Evolutionary conservation across 2,113 vertebrate species (phyloP).

Genomic region (Etheostoma spectabile): DNA sequence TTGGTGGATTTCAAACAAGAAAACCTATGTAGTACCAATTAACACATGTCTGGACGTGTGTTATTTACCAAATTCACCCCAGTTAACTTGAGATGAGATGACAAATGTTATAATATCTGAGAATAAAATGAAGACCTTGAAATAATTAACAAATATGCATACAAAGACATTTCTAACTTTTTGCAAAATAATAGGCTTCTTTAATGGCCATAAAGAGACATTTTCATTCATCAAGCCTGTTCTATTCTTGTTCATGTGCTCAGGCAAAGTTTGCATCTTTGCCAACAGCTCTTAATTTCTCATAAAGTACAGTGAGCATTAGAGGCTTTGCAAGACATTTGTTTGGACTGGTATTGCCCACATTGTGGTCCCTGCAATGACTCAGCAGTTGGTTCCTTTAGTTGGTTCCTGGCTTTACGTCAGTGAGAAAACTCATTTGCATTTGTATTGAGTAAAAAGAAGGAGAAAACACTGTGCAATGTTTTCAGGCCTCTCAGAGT

Average conservation of each 20-base stretch:
- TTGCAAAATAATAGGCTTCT: not conserved
- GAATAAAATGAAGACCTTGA: not conserved
- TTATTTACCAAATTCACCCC: not conserved
- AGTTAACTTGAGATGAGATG: not conserved
- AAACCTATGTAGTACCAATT: not conserved
- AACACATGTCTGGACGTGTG: too few species aligned
- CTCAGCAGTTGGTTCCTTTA: constrained; percentile 49
- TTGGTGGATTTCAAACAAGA: not conserved
- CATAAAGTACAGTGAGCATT: constrained; percentile 23
- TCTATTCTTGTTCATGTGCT: not conserved
- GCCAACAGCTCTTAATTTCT: constrained; percentile 30
- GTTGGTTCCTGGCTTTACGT: constrained; percentile 24
- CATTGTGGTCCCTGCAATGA: constrained; percentile 38
- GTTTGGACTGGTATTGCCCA: constrained; percentile 16
- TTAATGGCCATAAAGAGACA: not conserved
- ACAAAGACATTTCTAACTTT: not conserved
- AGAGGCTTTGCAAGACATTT: constrained; percentile 35
- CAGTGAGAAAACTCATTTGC: constrained; percentile 57
- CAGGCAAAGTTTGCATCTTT: not conserved
- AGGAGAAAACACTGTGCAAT: not conserved
- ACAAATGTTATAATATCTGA: not conserved
- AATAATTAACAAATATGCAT: not conserved
- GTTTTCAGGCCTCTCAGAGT: constrained; percentile 8
- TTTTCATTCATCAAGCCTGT: not conserved
- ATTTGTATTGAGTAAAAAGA: constrained; percentile 50